Base-by-base conservation (phyloP, 1,140 invertebrate genomes). In the Sitophilus oryzae region DNA sequence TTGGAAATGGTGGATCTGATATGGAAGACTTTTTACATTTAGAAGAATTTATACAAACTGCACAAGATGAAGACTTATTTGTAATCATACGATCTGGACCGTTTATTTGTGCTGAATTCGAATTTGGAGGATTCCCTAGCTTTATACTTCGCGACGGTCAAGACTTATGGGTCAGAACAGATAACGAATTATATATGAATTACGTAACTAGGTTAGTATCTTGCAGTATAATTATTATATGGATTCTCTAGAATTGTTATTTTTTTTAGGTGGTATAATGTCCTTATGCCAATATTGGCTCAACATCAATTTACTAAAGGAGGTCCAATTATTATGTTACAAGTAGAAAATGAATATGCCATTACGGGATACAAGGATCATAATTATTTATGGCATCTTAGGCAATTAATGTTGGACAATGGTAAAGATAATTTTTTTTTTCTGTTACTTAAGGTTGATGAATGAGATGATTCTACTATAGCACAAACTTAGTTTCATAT, bases 61-160 rank as follows among this genome's bases (percentile, higher is more conserved):
- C 93, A 0, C 78, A 91, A 56, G 82, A 90, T 63, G 83, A 90
- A 69, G 89, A 83, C 58, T 72, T 98, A 20, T 72, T 86, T 20
- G 90, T 95, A 0, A 82, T 98, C 19, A 69, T 98, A 0, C 75
- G 94, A 50, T 83, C 91, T 1, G 95, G 95, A 0, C 95, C 95
- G 0, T 98, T 93, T 61, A 96, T 96, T 53, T 95, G 93, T 74
- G 92, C 90, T 20, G 86, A 89, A 73, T 81, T 84, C 66, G 86
- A 88, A 54, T 77, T 74, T 53, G 74, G 62, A 18, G 62, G 62
- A 35, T 64, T 60, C 14, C 62, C 64, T 1, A 62, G 60, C 43
- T 66, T 56, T 50, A 47, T 66, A 14, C 47, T 66, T 9, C 52
- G 57, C 37, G 50, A 61, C 11, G 40, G 46, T 10, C 42, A 52